Base-by-base conservation (phyloP, 2,797 vertebrate genomes). In the Zenarchopterus dispar region DNA sequence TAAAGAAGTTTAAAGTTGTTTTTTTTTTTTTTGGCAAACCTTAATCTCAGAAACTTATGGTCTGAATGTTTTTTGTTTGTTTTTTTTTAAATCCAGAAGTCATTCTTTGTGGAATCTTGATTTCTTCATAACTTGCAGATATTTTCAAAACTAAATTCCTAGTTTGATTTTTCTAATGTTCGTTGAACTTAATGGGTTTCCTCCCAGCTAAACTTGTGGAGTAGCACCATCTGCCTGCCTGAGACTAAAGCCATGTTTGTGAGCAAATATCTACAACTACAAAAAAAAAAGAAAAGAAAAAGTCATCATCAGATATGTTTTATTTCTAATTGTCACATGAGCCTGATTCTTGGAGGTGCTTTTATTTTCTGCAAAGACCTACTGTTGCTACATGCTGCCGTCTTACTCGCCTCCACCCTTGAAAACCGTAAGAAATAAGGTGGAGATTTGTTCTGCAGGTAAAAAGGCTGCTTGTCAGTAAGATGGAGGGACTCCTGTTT, bases 381-480 rank as follows among this genome's bases (percentile, higher is more conserved):
- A 15, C 9, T 8, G 19, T 44, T 54, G 18, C 60, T 36, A 45
- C 62, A 51, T 11, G 10, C 61, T 22, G 15, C 54, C 26, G 44
- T 67, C 57, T 28, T 5, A 17, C 63, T 39, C 46, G 67, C 50
- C 46, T 67, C 28, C 24, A 19, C 75, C 45, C 77, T 73, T 43
- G 21, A 76, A 41, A 56, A 56, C 76, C 70, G 62, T 63, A 13
- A 13, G 36, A 15, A 39, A 36, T 8, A 61, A 24, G 36, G 65
- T 36, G 15, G 52, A 46, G 55, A 36, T 82, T 79, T 77, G 45
- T 60, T 67, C 75, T 67, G 26, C 26, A 24, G 61, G 55, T 83
- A 68, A 84, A n/a, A 44, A 39, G 73, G 83, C 60, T 72, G 62
- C 21, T 5, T 80, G 82, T 84, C 71, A 54, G 16, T 1, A 77